Conservation (phyloP, 2,113 vertebrate genomes). For the Pseudorectes ferrugineus region DNA sequence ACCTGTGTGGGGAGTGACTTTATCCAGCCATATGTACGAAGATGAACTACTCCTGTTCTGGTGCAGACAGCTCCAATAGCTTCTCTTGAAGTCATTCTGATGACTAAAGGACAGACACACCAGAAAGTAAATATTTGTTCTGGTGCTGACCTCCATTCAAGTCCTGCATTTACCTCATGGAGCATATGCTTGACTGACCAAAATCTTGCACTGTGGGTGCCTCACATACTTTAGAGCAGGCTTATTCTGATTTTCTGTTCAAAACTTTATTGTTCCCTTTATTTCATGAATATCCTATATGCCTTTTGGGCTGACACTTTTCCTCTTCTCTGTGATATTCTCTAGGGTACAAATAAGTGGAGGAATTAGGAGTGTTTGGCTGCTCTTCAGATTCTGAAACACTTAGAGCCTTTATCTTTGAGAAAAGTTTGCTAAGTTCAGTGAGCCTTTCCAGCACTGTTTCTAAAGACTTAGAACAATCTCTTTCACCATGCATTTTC, state of each 20-base stretch:
- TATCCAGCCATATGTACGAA: fast-evolving
- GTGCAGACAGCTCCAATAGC: neutral
- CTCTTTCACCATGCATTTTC: neutral
- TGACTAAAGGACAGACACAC: neutral
- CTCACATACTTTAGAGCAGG: neutral
- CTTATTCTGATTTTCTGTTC: neutral
- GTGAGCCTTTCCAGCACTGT: neutral
- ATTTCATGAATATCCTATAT: neutral
- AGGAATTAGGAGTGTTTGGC: neutral
- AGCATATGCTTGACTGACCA: neutral
- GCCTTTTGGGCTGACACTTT: neutral
- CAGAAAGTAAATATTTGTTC: neutral
- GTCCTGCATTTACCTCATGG: neutral
- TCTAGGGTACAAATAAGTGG: neutral
- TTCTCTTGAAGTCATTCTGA: neutral
- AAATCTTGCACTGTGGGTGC: neutral
- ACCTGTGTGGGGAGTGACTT: neutral
- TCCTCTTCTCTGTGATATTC: neutral
- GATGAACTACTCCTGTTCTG: neutral
- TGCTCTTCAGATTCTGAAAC: neutral
- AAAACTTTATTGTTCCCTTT: neutral
- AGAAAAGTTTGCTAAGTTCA: neutral
- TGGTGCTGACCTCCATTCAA: neutral
- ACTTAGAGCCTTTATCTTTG: neutral
- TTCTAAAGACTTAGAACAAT: neutral